phyloP scores from a whole-genome alignment of 92 coral and sea anemone species.

The Epizoanthus stellaris region DNA sequence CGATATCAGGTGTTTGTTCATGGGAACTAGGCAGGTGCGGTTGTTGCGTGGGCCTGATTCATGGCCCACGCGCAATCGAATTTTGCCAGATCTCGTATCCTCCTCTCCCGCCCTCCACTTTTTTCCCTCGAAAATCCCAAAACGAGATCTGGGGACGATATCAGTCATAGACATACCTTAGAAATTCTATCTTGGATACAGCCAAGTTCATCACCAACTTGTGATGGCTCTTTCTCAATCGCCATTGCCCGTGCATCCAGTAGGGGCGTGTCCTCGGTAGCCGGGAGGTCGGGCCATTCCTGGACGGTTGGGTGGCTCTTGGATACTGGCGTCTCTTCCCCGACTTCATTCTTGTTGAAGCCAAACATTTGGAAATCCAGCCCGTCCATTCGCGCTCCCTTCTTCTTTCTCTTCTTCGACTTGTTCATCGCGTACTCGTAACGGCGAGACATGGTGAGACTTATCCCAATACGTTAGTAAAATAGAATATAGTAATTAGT shows the following conservation, averaged over 20 bases:
- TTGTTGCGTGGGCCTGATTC: too few species aligned
- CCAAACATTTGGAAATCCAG: slow-evolving; percentile 48
- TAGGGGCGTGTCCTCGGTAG: slow-evolving; percentile 24
- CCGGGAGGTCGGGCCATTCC: slow-evolving; percentile 61
- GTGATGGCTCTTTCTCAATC: slow-evolving; percentile 63
- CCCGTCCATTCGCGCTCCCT: slow-evolving; percentile 20
- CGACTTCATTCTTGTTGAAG: slow-evolving; percentile 26
- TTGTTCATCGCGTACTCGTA: slow-evolving; percentile 77
- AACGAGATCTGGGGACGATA: too few species aligned
- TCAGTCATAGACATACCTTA: slow-evolving; percentile 45
- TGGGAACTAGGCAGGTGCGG: too few species aligned
- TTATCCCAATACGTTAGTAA: too few species aligned
- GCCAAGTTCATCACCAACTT: slow-evolving; percentile 72
- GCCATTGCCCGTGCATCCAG: slow-evolving; percentile 64
- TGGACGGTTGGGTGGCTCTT: neutral
- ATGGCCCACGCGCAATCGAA: too few species aligned
- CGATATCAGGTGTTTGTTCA: too few species aligned
- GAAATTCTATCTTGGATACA: slow-evolving; percentile 82
- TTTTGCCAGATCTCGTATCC: too few species aligned
- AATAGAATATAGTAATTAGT: neutral
- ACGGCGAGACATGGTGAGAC: slow-evolving; percentile 69
- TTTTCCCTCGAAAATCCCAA: too few species aligned
- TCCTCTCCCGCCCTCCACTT: neutral
- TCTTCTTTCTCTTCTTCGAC: slow-evolving; percentile 42
- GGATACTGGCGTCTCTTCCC: slow-evolving; percentile 22